These are phyloP conservation scores for Denticeps clupeoides DNA, from an alignment of 2,797 vertebrate species.

Conservation along the genomic window DNA sequence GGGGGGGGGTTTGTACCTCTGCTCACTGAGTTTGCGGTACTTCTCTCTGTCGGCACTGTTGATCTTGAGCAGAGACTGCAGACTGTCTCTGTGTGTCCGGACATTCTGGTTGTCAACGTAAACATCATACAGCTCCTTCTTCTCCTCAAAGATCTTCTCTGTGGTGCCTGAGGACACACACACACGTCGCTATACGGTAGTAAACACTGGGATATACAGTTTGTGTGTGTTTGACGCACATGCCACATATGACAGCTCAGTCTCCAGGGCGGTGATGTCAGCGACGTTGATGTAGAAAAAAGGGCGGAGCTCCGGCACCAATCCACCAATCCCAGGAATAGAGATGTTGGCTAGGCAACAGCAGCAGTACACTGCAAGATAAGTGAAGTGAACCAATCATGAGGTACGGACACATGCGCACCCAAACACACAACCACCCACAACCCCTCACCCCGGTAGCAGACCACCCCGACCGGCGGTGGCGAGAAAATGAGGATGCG, in stretches of 20 bases:
- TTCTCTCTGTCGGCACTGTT: conserved; percentile 82
- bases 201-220: not conserved
- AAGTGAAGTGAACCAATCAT: not conserved
- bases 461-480: conserved; percentile 86
- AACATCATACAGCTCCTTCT: conserved; percentile 84
- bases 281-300: conserved; percentile 92
- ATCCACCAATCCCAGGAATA: conserved; percentile 74
- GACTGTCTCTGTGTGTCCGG: conserved; percentile 74
- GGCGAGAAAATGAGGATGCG: conserved; percentile 93
- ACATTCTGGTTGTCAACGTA: conserved; percentile 94
- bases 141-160: conserved; percentile 94
- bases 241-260: conserved; percentile 85
- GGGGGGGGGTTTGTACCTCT: conserved; percentile 66
- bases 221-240: conserved; percentile 66
- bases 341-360: conserved; percentile 90
- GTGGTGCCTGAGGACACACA: conserved; percentile 68
- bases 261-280: conserved; percentile 83
- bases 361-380: conserved; percentile 78
- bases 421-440: too few species aligned
- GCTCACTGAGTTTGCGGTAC: conserved; percentile 81
- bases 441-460: conserved; percentile 73
- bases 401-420: not conserved
- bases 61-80: conserved; percentile 81
- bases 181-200: not conserved
- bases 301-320: conserved; percentile 80